Evolutionary conservation across 2,113 vertebrate species (phyloP).

Genomic region (Puntigrus tetrazona): DNA sequence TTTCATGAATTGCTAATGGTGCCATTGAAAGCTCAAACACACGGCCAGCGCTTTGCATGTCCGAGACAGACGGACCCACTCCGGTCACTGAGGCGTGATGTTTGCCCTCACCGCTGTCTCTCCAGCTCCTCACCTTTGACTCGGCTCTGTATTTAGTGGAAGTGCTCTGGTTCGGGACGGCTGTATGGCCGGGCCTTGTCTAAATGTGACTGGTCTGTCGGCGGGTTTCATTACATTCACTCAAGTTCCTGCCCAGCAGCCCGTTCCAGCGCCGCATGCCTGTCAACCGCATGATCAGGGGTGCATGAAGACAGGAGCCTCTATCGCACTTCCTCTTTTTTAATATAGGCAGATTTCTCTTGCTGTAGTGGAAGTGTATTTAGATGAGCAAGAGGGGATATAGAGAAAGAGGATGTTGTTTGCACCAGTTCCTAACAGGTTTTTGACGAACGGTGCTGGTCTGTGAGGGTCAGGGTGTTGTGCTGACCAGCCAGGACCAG

Average conservation of each 20-base stretch:
- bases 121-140: conserved; percentile 82
- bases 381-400: conserved; percentile 50
- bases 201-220: conserved; percentile 77
- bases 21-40: conserved; percentile 79
- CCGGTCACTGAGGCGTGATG: conserved; percentile 81
- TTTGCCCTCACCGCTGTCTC: conserved; percentile 83
- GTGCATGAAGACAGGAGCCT: conserved; percentile 70
- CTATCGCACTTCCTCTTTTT: conserved; percentile 50
- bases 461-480: neutral
- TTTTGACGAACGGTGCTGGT: neutral
- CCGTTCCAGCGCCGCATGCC: conserved; percentile 74
- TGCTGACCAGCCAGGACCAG: neutral
- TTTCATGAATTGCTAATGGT: conserved; percentile 80
- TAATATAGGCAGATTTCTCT: conserved; percentile 70
- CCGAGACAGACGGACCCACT: conserved; percentile 70
- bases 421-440: neutral
- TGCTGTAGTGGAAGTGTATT: conserved; percentile 66
- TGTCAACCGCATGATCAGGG: conserved; percentile 76
- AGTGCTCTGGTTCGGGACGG: conserved; percentile 64
- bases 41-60: conserved; percentile 82
- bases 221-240: conserved; percentile 74
- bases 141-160: conserved; percentile 59
- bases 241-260: conserved; percentile 77
- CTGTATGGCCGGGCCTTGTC: conserved; percentile 74
- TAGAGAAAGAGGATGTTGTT: neutral